Base-by-base conservation (phyloP, 1,140 invertebrate species). In the Coptotermes formosanus region DNA sequence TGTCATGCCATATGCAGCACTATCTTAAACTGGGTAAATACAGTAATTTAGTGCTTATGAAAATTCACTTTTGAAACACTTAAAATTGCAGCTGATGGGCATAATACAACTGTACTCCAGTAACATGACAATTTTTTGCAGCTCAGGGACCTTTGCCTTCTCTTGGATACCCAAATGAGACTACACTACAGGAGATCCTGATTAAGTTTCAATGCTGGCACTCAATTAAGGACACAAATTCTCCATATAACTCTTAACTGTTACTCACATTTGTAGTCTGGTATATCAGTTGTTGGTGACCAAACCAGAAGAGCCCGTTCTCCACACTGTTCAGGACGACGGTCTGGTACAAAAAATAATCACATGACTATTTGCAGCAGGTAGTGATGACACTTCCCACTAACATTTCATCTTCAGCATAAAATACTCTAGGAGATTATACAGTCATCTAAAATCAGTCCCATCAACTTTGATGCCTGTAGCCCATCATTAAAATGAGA, bases 281-380 rank as follows among this genome's bases (percentile, higher is more conserved):
- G 94, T 89, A 99, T 96, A 88, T 97, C 95, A 85, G 94, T 93
- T 87, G 96, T 97, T 45, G 98, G 98, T 82, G 97, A 97, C 98
- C 98, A 99, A 38, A 99, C 97, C 48, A 99, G 91, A 85, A 99
- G 92, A 2, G 98, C 98, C 92, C 96, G 94, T 88, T 99, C 98
- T 83, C 95, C 94, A 88, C 91, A 91, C 82, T 89, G 88, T 88
- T 92, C 90, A 16, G 90, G 89, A 84, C 89, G 89, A 38, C 91
- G 89, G 48, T 90, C 92, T 91, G 88, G 52, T 90, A 89, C 85
- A 52, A 48, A 87, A 25, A 69, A 4, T 21, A 55, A 55, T 55
- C 21, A 30, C n/a, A 30, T 75, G 14, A 75, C n/a, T 25, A 75
- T 75, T 75, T n/a, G 64, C 52, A 55, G 9, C 45, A 48, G 9